Base-by-base conservation (phyloP, 2,113 vertebrate species). In the Elephantulus edwardii region DNA sequence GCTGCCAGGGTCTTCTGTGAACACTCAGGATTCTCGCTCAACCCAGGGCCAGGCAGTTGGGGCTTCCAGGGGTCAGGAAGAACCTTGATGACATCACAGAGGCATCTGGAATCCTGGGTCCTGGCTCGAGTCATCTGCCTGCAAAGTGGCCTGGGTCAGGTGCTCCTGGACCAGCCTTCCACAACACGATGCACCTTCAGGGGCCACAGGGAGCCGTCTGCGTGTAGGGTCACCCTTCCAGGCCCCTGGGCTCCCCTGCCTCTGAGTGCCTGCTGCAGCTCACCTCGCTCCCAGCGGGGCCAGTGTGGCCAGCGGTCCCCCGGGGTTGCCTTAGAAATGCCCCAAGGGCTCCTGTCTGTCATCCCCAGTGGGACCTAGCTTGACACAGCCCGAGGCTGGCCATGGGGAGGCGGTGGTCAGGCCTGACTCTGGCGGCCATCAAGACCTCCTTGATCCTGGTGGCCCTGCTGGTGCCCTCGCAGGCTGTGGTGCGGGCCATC, bases 1-100 rank as follows among this genome's bases (percentile, higher is more conserved):
- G 17, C 14, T 26, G 16, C 22, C 20, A 3, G 58, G 12, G 13
- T 2, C 24, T 2, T 19, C 5, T 1, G 19, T 13, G 64, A 68
- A 72, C 11, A 8, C 35, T n/a, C 16, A 6, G 56, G 66, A 30
- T 11, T n/a, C 26, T 72, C 70, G 40, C 12, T 14, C 58, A 28
- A 8, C 13, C n/a, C 62, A 38, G 66, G 30, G 11, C 84, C 20
- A 35, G 42, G 68, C 26, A 19, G 22, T 38, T 8, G 35, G 68
- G 17, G 26, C 20, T 9, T 12, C 28, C 30, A n/a, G 38, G 46
- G 64, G 40, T 3, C 8, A 52, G 22, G 30, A 33, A 30, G 89
- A 20, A 40, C 35, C 50, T 26, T 42, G 46, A 19, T 0, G 93
- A 94, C 88, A 83, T 94, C 95, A 95, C 91, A 95, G 89, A 92